A percentile compares a stretch with the other conserved stretches of the same genome.
Evolutionary conservation across 2,888 invertebrate species (phyloP).

Genomic region (Caradrina clavipalpis): DNA sequence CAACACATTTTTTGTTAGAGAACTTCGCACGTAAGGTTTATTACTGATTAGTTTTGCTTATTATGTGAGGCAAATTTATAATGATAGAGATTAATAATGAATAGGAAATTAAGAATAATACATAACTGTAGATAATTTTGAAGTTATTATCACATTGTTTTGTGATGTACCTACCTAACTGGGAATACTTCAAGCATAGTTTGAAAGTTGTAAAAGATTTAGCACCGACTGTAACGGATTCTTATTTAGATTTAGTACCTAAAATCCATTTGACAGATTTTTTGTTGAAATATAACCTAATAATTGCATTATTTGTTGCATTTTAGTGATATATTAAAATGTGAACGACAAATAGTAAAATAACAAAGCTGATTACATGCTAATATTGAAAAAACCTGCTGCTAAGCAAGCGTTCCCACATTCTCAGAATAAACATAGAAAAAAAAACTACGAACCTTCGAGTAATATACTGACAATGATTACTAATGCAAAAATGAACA

Average conservation of each 20-base stretch:
- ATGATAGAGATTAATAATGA: slow-evolving; percentile 1
- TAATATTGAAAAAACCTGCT: neutral
- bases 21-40: slow-evolving; percentile 6
- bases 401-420: neutral
- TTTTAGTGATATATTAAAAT: too few relatives aligned
- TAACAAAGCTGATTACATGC: too few relatives aligned
- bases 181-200: neutral
- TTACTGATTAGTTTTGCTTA: slow-evolving; percentile 50
- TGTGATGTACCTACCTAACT: neutral
- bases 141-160: slow-evolving; percentile 4
- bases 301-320: too few relatives aligned
- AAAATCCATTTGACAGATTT: too few relatives aligned
- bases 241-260: too few relatives aligned
- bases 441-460: slow-evolving; percentile 18
- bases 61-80: slow-evolving; percentile 36
- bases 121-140: slow-evolving; percentile 30
- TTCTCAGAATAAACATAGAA: slow-evolving; percentile 7
- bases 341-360: too few relatives aligned
- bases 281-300: too few relatives aligned
- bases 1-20: neutral
- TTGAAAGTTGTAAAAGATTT: neutral
- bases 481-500: slow-evolving; percentile 33
- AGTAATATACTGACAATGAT: slow-evolving; percentile 14
- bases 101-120: neutral
- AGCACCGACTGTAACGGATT: too few relatives aligned